A percentile compares a stretch with the other conserved stretches of the same genome.
phyloP scores from a whole-genome alignment of 2,113 vertebrate genomes.

The Alosa alosa region DNA sequence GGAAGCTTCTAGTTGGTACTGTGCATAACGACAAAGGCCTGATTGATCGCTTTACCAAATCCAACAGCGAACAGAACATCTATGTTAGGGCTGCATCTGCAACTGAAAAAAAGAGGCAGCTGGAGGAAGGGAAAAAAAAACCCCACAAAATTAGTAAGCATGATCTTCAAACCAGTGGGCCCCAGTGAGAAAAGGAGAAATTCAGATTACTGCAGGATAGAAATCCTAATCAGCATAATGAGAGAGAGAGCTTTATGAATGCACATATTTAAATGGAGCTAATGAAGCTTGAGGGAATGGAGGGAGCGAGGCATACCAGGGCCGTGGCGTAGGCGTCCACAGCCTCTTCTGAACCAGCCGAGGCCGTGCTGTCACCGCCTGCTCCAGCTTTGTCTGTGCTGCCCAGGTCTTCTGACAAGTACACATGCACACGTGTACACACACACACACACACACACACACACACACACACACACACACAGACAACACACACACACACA shows the following conservation, averaged over 20 bases:
- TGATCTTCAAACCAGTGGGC: slow-evolving; percentile 27
- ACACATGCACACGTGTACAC: not conserved
- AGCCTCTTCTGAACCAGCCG: slow-evolving; percentile 22
- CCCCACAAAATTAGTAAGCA: slow-evolving; percentile 40
- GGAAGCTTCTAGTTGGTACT: slow-evolving; percentile 34
- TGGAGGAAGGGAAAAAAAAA: slow-evolving; percentile 27
- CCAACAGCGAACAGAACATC: not conserved
- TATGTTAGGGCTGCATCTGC: not conserved
- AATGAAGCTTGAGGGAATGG: slow-evolving; percentile 46
- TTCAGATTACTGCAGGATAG: slow-evolving; percentile 51
- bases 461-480: slow-evolving; percentile 3
- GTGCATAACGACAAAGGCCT: slow-evolving; percentile 16
- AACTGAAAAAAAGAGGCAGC: slow-evolving; percentile 19
- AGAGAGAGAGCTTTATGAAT: slow-evolving; percentile 41
- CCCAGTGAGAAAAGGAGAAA: slow-evolving; percentile 45
- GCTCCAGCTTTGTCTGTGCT: not conserved
- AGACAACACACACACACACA: not conserved
- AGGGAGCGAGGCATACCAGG: slow-evolving; percentile 49
- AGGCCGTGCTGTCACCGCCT: not conserved
- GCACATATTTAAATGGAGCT: slow-evolving; percentile 45
- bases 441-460: not conserved
- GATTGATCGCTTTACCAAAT: not conserved
- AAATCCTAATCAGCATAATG: slow-evolving; percentile 48
- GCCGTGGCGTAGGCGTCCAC: slow-evolving; percentile 34
- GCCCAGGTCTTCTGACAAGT: slow-evolving; percentile 13